Evolutionary conservation across 2,888 invertebrate genomes (phyloP).

Genomic region (Lithophane ornitopus): DNA sequence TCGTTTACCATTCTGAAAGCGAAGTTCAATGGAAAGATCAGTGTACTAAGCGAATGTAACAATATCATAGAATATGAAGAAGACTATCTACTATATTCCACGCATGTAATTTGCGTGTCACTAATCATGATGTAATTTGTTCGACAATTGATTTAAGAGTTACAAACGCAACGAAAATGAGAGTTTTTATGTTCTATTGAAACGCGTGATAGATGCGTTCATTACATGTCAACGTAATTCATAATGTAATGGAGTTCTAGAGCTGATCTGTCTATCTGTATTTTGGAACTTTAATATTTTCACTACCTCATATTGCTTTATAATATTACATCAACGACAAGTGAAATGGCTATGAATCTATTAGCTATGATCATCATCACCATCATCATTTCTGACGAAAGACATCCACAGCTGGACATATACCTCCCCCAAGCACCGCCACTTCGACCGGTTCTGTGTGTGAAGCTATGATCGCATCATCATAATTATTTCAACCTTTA

Average conservation of each 20-base stretch:
- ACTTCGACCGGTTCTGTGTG: no score
- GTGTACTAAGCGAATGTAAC: background rate
- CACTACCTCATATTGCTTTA: background rate
- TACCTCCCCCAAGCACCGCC: no score
- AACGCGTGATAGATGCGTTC: conserved; percentile 35
- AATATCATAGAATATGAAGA: background rate
- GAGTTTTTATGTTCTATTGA: conserved; percentile 53
- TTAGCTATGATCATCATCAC: no score
- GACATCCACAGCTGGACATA: no score
- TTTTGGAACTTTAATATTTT: background rate
- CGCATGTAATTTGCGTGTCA: conserved; percentile 39
- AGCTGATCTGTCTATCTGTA: background rate
- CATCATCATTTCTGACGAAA: no score
- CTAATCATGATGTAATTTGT: conserved; percentile 38
- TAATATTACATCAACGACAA: no score
- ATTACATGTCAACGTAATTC: background rate
- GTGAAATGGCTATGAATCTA: background rate
- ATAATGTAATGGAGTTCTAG: background rate
- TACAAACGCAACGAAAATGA: conserved; percentile 58
- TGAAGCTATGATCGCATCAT: background rate
- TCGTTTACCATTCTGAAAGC: background rate
- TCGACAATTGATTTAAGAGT: conserved; percentile 25
- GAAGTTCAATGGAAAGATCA: background rate
- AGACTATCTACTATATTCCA: conserved; percentile 1
- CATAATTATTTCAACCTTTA: background rate